Conservation (phyloP, 1,140 invertebrate genomes). For the Telenomus remus region DNA sequence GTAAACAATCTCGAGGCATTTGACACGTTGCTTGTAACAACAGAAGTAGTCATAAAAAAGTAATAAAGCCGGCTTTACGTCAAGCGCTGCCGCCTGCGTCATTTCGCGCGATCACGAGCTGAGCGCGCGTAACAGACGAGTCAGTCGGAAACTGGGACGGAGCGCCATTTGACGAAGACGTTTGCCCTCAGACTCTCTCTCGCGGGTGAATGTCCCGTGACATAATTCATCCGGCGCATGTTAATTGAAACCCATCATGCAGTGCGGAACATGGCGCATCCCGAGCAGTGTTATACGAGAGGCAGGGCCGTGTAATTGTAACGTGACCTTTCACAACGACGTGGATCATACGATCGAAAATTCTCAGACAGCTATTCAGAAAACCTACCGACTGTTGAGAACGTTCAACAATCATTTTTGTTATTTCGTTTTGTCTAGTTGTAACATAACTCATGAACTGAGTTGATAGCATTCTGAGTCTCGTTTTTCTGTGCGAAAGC, state of each 20-base stretch:
- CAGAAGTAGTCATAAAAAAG: constrained; percentile 7
- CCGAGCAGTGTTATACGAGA: constrained; percentile 16
- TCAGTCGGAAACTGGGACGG: constrained; percentile 2
- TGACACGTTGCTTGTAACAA: not conserved
- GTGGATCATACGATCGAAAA: constrained; percentile 16
- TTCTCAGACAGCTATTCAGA: no score
- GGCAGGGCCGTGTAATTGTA: constrained; percentile 27
- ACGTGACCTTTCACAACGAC: constrained; percentile 30
- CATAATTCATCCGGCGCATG: constrained; percentile 36
- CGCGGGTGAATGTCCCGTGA: constrained; percentile 15
- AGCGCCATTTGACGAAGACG: constrained; percentile 7
- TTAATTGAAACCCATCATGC: constrained; percentile 36
- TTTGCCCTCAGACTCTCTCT: constrained; percentile 10
- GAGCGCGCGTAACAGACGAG: not conserved
- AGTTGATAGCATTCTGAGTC: no score
- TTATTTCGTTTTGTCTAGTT: no score
- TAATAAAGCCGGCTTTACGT: constrained; percentile 13
- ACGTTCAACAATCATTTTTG: no score
- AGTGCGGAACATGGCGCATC: constrained; percentile 23
- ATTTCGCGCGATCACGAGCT: constrained; percentile 13
- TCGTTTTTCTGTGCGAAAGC: no score
- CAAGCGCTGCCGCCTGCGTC: not conserved
- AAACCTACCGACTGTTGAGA: no score
- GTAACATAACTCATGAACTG: no score
- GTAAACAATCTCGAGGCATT: no score